Percentiles rank a stretch among this genome's conserved stretches.
Conservation (phyloP, 92 coral and sea anemone species). For the Palythoa grandiflora region DNA sequence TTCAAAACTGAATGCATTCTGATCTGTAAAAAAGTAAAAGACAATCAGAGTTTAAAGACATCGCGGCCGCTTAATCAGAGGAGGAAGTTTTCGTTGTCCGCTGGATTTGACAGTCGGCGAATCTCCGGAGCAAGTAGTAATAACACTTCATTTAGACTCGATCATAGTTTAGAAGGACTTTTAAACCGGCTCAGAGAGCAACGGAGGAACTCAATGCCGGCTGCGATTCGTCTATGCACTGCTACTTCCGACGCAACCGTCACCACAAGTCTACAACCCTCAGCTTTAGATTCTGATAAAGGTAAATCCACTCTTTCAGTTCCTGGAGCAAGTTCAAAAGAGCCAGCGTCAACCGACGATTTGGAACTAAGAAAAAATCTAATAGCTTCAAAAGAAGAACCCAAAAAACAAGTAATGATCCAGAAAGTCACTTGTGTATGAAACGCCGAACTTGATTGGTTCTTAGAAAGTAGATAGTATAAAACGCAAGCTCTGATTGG, state of each 20-base stretch:
- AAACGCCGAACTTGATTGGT: background rate
- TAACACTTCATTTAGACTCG: conserved; percentile 4
- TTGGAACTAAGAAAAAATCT: conserved; percentile 29
- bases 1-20: conserved; percentile 89
- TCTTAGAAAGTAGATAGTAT: too few species aligned
- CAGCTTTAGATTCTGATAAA: conserved; percentile 33
- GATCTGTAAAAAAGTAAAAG: conserved; percentile 84
- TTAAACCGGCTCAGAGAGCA: conserved; percentile 22
- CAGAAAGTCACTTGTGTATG: conserved; percentile 25
- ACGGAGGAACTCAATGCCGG: conserved; percentile 65
- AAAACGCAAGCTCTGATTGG: too few species aligned
- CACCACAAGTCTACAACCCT: conserved; percentile 15
- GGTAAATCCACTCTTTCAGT: conserved; percentile 1
- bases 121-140: conserved; percentile 20
- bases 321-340: background rate
- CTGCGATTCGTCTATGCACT: conserved; percentile 44
- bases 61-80: conserved; percentile 21
- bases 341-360: conserved; percentile 21
- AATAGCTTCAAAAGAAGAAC: conserved; percentile 13
- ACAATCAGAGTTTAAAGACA: conserved; percentile 35
- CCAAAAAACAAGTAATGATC: background rate
- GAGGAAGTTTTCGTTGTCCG: conserved; percentile 31
- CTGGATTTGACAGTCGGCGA: conserved; percentile 17
- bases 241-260: conserved; percentile 3
- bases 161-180: conserved; percentile 34